Base-by-base conservation (phyloP, 2,113 vertebrate species). In the Miniopterus natalensis region DNA sequence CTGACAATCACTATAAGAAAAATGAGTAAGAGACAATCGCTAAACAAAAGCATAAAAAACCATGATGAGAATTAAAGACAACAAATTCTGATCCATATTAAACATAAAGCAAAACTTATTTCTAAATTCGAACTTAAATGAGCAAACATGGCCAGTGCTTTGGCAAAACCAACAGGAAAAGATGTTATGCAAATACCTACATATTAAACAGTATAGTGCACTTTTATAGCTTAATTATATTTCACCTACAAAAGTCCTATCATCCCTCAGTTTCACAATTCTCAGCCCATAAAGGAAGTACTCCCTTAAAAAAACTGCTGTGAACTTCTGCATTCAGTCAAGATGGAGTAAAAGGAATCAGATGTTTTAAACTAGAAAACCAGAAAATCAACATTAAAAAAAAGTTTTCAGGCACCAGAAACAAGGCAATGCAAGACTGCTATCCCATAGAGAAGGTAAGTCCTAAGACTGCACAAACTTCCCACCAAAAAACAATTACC, bases 41-140 rank as follows among this genome's bases (percentile, higher is more conserved):
- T 65, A 93, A 93, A 85, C 59, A 45, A 90, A 86, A 77, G 21
- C 47, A 90, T 42, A 90, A 51, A 92, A 96, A 95, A 63, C 2
- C 61, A 83, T 11, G 27, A 45, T 70, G 9, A 92, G 23, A 95
- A 87, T 68, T 75, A 84, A 5, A 70, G 40, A 25, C 13, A 80
- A 93, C 15, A 87, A 84, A 63, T 65, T 92, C 36, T 89, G 12
- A 84, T 8, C n/a, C 8, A 73, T 27, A 84, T 57, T 85, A 94
- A 92, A 92, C 13, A 74, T 73, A 93, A 47, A 55, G 65, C 36
- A 74, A 89, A 88, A 73, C 11, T 40, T 71, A 78, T 42, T 78
- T 84, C 47, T 53, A 85, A 75, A 53, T 79, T 36, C 79, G 4
- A 94, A 63, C 84, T 92, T 42, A 90, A 83, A 87, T 78, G 8